Evolutionary conservation across 2,888 invertebrate genomes (phyloP), one percentile per base, ranked within the genome.

Genomic region (Boloria euphrosyne): DNA sequence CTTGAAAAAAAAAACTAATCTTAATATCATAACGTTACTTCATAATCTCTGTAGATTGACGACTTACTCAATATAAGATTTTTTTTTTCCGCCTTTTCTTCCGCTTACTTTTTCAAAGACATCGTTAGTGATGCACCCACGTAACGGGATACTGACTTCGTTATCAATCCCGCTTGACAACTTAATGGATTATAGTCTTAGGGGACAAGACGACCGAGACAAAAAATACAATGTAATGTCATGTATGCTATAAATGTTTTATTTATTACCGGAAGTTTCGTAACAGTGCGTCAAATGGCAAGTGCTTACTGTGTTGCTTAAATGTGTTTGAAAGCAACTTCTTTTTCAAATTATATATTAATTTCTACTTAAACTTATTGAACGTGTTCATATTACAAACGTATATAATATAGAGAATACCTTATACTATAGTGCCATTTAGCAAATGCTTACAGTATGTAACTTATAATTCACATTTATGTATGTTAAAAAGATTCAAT

Each of bases 91-190:
- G 54, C 59, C 43, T 49, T 53, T 58, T 51, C 49, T 22, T 47
- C 43, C 16, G 22, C n/a, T 67, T 50, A 46, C 53, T 47, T 46
- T 58, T 58, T 62, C 65, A 50, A 68, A 68, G 66, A 60, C 59
- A 55, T 66, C 62, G 70, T 70, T 71, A 71, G 64, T 18, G 78
- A 85, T 88, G 88, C 87, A 86, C 84, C 86, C 83, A 80, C 79
- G 88, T 81, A 85, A 87, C 78, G 76, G 79, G 83, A 87, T 81
- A 80, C 80, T 78, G 80, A 85, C 86, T 83, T 81, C 73, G 81
- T 87, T 85, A 90, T 90, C 90, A 89, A 90, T 90, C 90, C 87
- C 82, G 78, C 76, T 74, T 85, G 90, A 89, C 90, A 88, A 83
- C 83, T 84, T 91, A 91, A 91, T 90, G 90, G 90, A 90, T 73